Evolutionary conservation across 2,888 invertebrate genomes (phyloP), one percentile per base, ranked within the genome.

Genomic region (Lasioglossum lativentre): DNA sequence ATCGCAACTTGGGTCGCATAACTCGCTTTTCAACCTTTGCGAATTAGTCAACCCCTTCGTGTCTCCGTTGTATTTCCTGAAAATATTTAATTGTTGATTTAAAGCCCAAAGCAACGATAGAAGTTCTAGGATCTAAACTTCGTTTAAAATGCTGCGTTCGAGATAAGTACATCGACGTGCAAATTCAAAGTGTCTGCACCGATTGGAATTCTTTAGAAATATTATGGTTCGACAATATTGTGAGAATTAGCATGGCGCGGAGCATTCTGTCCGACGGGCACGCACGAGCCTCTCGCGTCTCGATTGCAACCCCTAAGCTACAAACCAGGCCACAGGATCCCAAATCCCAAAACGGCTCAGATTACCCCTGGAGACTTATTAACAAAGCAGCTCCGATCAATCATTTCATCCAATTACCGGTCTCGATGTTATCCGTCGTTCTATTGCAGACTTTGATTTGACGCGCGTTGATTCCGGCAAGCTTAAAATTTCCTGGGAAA

Each of bases 291-390:
- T 52, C 68, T 63, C 38, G 42, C 59, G 70, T 82, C 72, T 38
- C 75, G 82, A 27, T 42, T 30, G 70, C 73, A 38, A 70, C 78
- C 79, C 68, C 78, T 30, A 56, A n/a, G 38, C 27, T 63, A 27
- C 76, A 47, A 81, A 74, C 63, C 74, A 63, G 80, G 63, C 56
- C 80, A 80, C 45, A 38, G 75, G 74, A 72, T 78, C 81, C 56
- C 76, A 87, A 88, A 88, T 88, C 86, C 84, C 80, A 89, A 90
- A 89, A 89, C 81, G 83, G 80, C 79, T 90, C 83, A 34, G 63
- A 74, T 83, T 86, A 82, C 84, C 83, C 87, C 82, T 73, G 56
- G 82, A 89, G 85, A 87, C 87, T 80, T 85, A 85, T 86, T 90
- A 90, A 80, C 82, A 80, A 87, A 85, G 85, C 83, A 82, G 78